Percentiles rank a stretch among this genome's conserved stretches.
Conservation (phyloP, 2,797 vertebrate genomes). For the Silurus lanzhouensis region DNA sequence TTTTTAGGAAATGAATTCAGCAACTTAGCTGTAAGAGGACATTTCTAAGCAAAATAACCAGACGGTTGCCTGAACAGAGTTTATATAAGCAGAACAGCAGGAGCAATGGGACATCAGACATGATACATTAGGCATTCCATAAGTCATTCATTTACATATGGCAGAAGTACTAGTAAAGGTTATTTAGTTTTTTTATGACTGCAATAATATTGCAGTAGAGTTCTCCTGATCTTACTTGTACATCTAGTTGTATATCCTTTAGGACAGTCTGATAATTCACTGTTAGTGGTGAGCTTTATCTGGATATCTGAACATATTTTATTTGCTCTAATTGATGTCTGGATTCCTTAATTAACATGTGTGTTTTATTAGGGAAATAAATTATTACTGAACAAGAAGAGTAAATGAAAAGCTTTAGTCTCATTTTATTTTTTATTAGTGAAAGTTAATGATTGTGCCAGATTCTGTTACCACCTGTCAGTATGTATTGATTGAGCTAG, state of each 20-base stretch:
- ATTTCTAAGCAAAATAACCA: slow-evolving; percentile 38
- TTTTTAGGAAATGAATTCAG: slow-evolving; percentile 35
- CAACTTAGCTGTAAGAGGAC: slow-evolving; percentile 22
- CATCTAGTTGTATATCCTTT: neutral
- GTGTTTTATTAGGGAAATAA: neutral
- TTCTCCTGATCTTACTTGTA: neutral
- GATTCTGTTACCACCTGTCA: slow-evolving; percentile 26
- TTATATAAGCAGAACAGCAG: slow-evolving; percentile 22
- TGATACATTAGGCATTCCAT: neutral
- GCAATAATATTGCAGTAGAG: neutral
- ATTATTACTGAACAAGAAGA: neutral
- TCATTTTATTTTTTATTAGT: slow-evolving; percentile 2
- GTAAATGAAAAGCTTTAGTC: neutral
- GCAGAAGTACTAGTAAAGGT: neutral
- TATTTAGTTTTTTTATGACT: neutral
- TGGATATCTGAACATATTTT: neutral
- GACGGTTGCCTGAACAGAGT: slow-evolving; percentile 21
- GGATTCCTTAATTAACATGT: neutral
- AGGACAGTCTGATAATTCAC: neutral
- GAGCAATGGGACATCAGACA: slow-evolving; percentile 5
- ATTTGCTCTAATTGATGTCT: neutral
- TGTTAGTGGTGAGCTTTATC: neutral
- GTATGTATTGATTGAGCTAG: slow-evolving; percentile 34
- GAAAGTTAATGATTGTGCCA: slow-evolving; percentile 24
- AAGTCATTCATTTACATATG: slow-evolving; percentile 4